Evolutionary conservation across 2,888 invertebrate species (phyloP).

Genomic region (Callimorpha dominula): DNA sequence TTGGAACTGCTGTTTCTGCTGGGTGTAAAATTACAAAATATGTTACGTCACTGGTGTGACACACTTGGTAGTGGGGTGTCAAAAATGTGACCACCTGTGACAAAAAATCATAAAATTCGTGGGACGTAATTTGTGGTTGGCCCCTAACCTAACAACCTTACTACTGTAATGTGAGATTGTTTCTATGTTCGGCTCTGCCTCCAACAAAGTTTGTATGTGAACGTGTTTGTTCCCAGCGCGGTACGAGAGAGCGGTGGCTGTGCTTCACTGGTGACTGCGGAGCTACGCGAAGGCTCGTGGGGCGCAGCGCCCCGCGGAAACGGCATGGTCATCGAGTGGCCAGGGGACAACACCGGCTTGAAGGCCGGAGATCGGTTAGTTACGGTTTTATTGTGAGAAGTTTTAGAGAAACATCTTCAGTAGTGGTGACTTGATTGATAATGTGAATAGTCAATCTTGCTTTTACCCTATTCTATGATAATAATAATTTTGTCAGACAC

Average conservation of each 20-base stretch:
- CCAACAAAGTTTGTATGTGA: not conserved
- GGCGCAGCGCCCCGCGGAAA: constrained; percentile 89
- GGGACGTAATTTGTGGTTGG: no score
- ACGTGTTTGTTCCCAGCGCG: constrained; percentile 57
- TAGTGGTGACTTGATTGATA: not conserved
- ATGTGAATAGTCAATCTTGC: not conserved
- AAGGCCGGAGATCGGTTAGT: constrained; percentile 91
- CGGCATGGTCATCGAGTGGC: constrained; percentile 93
- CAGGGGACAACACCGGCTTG: constrained; percentile 91
- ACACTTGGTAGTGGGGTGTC: no score
- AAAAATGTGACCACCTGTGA: no score
- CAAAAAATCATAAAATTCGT: no score
- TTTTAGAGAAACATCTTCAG: not conserved
- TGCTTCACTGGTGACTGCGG: constrained; percentile 88
- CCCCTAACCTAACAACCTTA: not conserved
- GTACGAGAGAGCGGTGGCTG: constrained; percentile 74
- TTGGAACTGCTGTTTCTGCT: no score
- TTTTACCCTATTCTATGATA: not conserved
- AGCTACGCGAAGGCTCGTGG: constrained; percentile 90
- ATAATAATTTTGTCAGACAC: not conserved
- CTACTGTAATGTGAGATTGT: no score
- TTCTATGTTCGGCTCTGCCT: not conserved
- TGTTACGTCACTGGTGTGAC: no score
- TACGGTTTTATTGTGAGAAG: not conserved
- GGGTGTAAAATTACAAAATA: no score